These are phyloP conservation scores for Ephestia elutella DNA, from an alignment of 1,140 invertebrate species.

Conservation along the genomic window DNA sequence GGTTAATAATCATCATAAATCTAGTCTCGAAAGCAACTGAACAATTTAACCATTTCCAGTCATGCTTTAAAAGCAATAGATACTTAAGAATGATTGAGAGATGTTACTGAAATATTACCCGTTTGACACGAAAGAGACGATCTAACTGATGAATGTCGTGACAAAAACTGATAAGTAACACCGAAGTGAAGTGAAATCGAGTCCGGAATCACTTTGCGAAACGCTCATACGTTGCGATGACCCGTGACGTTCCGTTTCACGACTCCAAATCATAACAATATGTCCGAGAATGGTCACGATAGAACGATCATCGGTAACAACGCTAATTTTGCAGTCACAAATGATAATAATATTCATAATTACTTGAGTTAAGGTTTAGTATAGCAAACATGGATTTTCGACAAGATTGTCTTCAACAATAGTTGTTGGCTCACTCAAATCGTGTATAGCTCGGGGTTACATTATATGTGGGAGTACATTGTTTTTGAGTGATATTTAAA, in stretches of 20 bases:
- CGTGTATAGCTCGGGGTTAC: slow-evolving; percentile 63
- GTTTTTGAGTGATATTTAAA: slow-evolving; percentile 45
- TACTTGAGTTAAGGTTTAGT: not conserved
- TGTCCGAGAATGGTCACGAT: slow-evolving; percentile 48
- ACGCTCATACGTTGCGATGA: slow-evolving; percentile 46
- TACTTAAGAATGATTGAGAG: not conserved
- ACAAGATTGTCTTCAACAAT: slow-evolving; percentile 46
- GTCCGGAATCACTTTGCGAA: slow-evolving; percentile 39
- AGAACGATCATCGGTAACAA: slow-evolving; percentile 16
- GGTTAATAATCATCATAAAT: no score
- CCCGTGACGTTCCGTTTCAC: slow-evolving; percentile 56
- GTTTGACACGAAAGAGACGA: not conserved
- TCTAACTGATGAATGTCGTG: slow-evolving; percentile 19
- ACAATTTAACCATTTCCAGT: no score
- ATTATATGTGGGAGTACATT: slow-evolving; percentile 35
- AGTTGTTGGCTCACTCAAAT: slow-evolving; percentile 46
- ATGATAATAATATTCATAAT: slow-evolving; percentile 2
- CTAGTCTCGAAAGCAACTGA: no score
- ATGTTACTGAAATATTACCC: not conserved
- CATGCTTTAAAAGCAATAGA: no score
- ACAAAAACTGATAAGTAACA: slow-evolving; percentile 34
- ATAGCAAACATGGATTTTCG: not conserved
- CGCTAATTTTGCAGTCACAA: not conserved
- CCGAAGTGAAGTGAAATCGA: slow-evolving; percentile 47
- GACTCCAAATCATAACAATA: slow-evolving; percentile 62